A percentile compares a stretch with the other conserved stretches of the same genome.
These are phyloP conservation scores for Nipponacmea schrenckii DNA, from an alignment of 2,888 invertebrate species.

Conservation along the genomic window DNA sequence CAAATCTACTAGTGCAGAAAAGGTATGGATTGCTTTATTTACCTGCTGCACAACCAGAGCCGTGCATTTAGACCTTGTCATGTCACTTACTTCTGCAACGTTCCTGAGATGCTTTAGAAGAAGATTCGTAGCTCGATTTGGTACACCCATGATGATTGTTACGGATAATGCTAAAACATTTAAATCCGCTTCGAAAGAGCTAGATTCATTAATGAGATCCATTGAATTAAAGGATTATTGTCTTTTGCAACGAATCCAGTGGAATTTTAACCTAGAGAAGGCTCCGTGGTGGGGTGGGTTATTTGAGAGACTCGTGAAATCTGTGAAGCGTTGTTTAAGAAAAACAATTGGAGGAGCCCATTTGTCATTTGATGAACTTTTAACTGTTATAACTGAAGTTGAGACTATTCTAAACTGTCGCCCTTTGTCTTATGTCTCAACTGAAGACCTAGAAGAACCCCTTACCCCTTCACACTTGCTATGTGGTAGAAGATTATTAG, in stretches of 20 bases:
- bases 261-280: conserved; percentile 8
- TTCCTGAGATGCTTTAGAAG: background rate
- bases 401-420: conserved; percentile 8
- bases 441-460: conserved; percentile 6
- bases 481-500: background rate
- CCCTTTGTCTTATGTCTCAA: background rate
- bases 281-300: conserved; percentile 12
- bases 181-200: background rate
- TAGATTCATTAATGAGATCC: background rate
- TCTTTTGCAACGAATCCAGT: background rate
- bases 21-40: conserved; percentile 10
- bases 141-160: conserved; percentile 1
- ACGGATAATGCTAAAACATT: conserved; percentile 16
- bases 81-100: background rate
- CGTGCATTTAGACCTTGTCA: background rate
- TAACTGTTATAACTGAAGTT: conserved; percentile 13
- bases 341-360: conserved; percentile 2
- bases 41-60: conserved; percentile 14
- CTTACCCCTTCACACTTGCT: conserved; percentile 7
- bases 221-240: background rate
- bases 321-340: background rate
- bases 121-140: background rate
- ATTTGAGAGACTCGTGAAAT: background rate
- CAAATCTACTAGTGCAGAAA: background rate
- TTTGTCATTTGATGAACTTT: conserved; percentile 11